Base-by-base conservation (phyloP, 2,113 vertebrate genomes). In the Psittacara wagleri region DNA sequence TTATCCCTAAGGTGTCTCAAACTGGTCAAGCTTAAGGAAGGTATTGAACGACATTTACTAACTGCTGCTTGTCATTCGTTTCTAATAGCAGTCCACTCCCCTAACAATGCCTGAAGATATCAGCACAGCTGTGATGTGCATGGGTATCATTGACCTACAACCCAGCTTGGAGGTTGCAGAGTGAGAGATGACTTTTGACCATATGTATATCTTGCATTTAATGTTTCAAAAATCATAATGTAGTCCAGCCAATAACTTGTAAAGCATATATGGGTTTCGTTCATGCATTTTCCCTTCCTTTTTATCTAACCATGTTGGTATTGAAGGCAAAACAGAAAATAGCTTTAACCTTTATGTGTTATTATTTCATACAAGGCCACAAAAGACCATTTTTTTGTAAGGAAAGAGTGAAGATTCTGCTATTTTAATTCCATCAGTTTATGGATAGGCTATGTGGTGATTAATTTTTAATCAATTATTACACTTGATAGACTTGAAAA, bases 381-480 rank as follows among this genome's bases (percentile, higher is more conserved):
- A 80, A 41, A 90, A 46, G 27, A 57, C 3, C 4, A 27, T n/a
- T 90, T 84, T 39, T 81, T 48, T 41, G 16, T 39, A 77, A 31
- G 39, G 29, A 88, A 81, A 74, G 19, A 18, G 13, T 57, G 24
- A 88, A 63, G 39, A 81, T n/a, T 82, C 29, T 68, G 62, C 62
- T 70, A 8, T 78, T 82, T 78, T 68, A 55, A 76, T 67, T 94
- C 62, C 48, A 85, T 33, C 35, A 48, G 37, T 41, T 63, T 77
- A 27, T 66, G 24, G 28, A 72, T 13, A 93, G 22, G 66, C 72
- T 57, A 90, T 75, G 83, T 68, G 8, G 18, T 57, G 35, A 74
- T 90, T 75, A 90, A 78, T 81, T 92, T 96, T 94, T 96, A 83
- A 86, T 86, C 51, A 64, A 39, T 51, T 80, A 41, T 78, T 74